Percentiles rank a stretch among this genome's conserved stretches.
These are phyloP conservation scores for Eptesicus fuscus DNA, from an alignment of 2,113 vertebrate species.

Conservation along the genomic window DNA sequence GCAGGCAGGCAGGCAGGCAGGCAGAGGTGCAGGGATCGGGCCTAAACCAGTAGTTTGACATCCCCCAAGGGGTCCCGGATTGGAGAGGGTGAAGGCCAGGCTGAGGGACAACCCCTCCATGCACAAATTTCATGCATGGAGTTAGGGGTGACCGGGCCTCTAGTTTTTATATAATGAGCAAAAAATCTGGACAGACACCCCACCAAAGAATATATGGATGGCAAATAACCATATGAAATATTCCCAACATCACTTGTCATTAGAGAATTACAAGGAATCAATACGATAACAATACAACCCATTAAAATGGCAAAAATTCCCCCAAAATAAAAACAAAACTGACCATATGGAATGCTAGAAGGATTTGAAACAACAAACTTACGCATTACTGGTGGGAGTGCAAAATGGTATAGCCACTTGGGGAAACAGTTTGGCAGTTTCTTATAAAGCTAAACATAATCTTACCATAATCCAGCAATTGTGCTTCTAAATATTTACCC, in stretches of 20 bases:
- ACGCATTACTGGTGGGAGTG: background rate
- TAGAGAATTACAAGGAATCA: background rate
- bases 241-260: background rate
- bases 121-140: too few relatives aligned
- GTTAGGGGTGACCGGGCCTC: background rate
- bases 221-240: background rate
- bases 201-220: background rate
- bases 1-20: too few relatives aligned
- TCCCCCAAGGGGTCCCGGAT: too few relatives aligned
- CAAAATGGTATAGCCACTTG: background rate
- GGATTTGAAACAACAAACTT: background rate
- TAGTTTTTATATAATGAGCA: background rate
- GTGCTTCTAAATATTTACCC: background rate
- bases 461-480: background rate
- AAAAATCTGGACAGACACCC: background rate
- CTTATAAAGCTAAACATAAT: background rate
- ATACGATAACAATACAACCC: background rate
- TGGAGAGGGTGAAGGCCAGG: too few relatives aligned
- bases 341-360: background rate
- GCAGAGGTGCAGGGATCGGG: too few relatives aligned
- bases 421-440: background rate
- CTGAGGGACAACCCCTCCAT: too few relatives aligned
- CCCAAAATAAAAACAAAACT: background rate
- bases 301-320: background rate
- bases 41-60: too few relatives aligned